Base-by-base conservation (phyloP, 2,797 vertebrate species). In the Molossus molossus region DNA sequence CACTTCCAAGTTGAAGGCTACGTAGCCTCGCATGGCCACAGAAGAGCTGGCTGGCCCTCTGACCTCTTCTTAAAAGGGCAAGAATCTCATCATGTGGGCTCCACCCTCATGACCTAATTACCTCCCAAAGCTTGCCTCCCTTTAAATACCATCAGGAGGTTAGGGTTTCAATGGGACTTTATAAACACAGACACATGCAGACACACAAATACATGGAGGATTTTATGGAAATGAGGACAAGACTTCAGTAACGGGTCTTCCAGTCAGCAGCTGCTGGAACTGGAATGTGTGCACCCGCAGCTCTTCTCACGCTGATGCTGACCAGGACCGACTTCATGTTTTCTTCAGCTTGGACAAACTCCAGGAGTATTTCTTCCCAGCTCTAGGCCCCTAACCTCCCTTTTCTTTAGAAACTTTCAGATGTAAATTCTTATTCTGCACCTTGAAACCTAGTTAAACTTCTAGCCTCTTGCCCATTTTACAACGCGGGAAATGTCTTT, bases 391-490 rank as follows among this genome's bases (percentile, higher is more conserved):
- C 7, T n/a, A 29, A 48, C 20, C 15, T 57, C 6, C 29, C 23
- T 62, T 70, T 94, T 25, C 81, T 81, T 69, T 50, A 75, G 67
- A 76, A 53, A 58, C 57, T 53, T 33, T 17, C 27, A 55, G 2
- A 37, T 80, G 0, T 75, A 70, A 88, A 27, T 81, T 55, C 6
- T 69, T 91, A 79, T n/a, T 67, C 14, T 65, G 48, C 29, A 21
- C 7, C 55, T 79, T 76, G 60, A 93, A 67, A 69, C 53, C 10
- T 64, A 81, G 88, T 50, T 60, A 76, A 91, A 86, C 29, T 17
- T 86, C 6, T 12, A 91, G 10, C 6, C 9, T 91, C 20, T 75
- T 76, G 50, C 21, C 23, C 76, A 65, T 91, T 97, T 76, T 91
- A 58, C 5, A 58, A 18, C 12, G 60, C 70, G 75, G 25, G 80